Evolutionary conservation across 1,140 invertebrate genomes (phyloP).

Genomic region (Chrysopa pallens): DNA sequence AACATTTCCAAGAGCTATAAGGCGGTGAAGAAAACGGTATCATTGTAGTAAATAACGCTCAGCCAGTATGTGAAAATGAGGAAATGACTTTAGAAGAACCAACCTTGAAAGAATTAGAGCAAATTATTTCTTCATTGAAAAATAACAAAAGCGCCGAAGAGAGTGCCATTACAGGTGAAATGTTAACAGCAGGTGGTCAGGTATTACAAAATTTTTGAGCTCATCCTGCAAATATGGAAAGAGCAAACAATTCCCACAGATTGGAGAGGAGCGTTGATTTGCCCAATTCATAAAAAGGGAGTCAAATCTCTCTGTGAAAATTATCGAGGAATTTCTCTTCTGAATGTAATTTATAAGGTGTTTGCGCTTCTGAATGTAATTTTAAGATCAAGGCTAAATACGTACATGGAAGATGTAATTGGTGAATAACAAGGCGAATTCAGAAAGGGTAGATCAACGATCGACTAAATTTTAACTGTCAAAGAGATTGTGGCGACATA

Average conservation of each 20-base stretch:
- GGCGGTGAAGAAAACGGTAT: no score
- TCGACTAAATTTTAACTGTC: conserved; percentile 8
- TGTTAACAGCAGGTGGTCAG: no score
- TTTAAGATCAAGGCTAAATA: background rate
- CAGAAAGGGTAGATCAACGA: conserved; percentile 5
- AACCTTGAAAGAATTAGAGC: no score
- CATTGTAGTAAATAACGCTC: no score
- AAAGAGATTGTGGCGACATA: no score
- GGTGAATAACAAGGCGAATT: conserved; percentile 10
- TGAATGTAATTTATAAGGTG: conserved; percentile 5
- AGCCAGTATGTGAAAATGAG: no score
- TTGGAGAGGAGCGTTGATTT: conserved; percentile 2
- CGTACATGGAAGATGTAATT: conserved; percentile 2
- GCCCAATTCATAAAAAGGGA: conserved; percentile 7
- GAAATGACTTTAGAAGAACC: no score
- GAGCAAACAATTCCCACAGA: conserved; percentile 4
- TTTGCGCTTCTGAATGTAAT: conserved; percentile 2
- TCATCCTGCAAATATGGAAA: conserved; percentile 3
- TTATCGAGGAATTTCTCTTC: conserved; percentile 7
- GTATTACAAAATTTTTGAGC: no score
- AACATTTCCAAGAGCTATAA: no score
- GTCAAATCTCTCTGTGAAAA: conserved; percentile 6
- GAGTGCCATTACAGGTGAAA: no score
- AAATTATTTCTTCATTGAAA: no score
- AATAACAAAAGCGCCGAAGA: no score